phyloP scores from a whole-genome alignment of 2,888 invertebrate genomes.

The Calliscelio sp. region DNA sequence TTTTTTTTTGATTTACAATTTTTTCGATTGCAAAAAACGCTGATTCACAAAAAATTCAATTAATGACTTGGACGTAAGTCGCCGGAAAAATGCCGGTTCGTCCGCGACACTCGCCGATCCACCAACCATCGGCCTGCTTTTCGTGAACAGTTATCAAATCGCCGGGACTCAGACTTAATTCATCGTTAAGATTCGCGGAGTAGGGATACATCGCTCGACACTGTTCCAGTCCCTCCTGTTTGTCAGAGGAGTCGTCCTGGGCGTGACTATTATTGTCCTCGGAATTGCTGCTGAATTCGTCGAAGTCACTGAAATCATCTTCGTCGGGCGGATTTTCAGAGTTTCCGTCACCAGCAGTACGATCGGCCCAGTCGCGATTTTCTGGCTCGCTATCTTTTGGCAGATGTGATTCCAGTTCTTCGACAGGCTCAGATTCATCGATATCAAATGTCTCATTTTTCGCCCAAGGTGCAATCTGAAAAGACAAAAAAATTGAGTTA shows the following conservation, averaged over 20 bases:
- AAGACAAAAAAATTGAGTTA: too few species aligned
- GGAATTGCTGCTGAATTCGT: conserved; percentile 86
- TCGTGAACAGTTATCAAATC: conserved; percentile 95
- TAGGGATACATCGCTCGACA: conserved; percentile 96
- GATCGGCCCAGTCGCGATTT: conserved; percentile 90
- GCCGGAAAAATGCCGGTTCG: conserved; percentile 97
- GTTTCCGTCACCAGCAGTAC: conserved; percentile 93
- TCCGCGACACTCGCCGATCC: conserved; percentile 95
- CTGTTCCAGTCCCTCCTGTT: conserved; percentile 82
- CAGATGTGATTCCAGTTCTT: conserved; percentile 81
- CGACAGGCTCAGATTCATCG: conserved; percentile 82
- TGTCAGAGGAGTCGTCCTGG: conserved; percentile 83
- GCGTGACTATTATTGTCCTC: conserved; percentile 85
- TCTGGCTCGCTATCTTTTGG: conserved; percentile 81
- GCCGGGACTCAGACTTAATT: conserved; percentile 90
- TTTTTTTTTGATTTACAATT: too few species aligned
- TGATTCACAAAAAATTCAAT: conserved; percentile 74
- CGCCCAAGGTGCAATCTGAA: conserved; percentile 91
- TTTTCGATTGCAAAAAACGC: too few species aligned
- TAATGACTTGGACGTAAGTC: conserved; percentile 95
- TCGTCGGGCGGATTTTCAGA: conserved; percentile 91
- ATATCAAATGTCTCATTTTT: conserved; percentile 88
- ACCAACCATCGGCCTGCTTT: conserved; percentile 98
- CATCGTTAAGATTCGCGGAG: conserved; percentile 94
- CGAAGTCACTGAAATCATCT: conserved; percentile 90